A percentile compares a stretch with the other conserved stretches of the same genome.
These are phyloP conservation scores for Montipora efflorescens DNA, from an alignment of 64 coral and sea anemone genomes.

Conservation along the genomic window DNA sequence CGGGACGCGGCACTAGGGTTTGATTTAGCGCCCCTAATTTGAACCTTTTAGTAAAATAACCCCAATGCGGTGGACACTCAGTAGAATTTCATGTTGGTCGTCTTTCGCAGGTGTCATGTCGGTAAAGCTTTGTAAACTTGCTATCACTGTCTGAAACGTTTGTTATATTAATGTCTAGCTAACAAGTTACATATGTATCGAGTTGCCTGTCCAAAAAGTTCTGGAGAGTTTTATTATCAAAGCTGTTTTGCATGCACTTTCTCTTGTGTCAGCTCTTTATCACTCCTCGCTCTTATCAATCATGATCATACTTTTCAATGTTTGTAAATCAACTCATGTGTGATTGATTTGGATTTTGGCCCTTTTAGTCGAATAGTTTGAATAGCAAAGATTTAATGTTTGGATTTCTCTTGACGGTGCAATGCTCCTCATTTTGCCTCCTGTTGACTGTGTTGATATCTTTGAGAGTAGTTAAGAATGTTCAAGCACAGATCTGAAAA, in stretches of 20 bases:
- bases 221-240: slow-evolving; percentile 22
- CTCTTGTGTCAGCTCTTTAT: slow-evolving; percentile 17
- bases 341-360: slow-evolving; percentile 11
- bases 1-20: too few species aligned
- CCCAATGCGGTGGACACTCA: too few species aligned
- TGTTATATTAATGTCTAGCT: background rate
- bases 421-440: background rate
- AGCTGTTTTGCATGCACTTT: background rate
- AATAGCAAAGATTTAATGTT: background rate
- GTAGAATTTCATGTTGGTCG: too few species aligned
- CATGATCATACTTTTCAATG: background rate
- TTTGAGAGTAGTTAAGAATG: background rate
- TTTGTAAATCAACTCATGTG: background rate
- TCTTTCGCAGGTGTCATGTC: too few species aligned
- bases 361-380: background rate
- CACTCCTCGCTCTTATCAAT: background rate
- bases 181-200: background rate
- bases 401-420: background rate
- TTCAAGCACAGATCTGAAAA: background rate
- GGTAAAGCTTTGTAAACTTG: too few species aligned
- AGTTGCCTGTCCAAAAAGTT: background rate
- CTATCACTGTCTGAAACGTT: too few species aligned
- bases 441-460: background rate
- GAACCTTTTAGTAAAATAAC: too few species aligned
- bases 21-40: too few species aligned